Evolutionary conservation across 2,888 invertebrate genomes (phyloP).

Genomic region (Leucophenga montana): DNA sequence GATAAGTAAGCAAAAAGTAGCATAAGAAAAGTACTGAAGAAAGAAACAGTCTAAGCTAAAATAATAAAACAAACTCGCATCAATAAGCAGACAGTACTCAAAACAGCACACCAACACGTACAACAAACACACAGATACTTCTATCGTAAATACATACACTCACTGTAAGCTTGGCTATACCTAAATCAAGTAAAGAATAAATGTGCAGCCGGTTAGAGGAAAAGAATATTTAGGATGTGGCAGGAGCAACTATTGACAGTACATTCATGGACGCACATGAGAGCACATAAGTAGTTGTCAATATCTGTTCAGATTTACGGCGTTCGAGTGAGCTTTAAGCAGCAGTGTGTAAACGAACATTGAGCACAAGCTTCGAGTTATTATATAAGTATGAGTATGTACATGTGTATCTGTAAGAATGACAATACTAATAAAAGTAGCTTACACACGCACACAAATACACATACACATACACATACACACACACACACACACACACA

Average conservation of each 20-base stretch:
- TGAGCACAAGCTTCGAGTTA: not conserved
- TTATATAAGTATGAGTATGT: not conserved
- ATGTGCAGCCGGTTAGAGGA: not conserved
- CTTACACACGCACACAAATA: not conserved
- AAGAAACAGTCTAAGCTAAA: no score
- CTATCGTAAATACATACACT: no score
- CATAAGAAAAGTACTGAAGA: no score
- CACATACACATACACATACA: not conserved
- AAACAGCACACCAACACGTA: no score
- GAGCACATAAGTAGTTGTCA: constrained; percentile 17
- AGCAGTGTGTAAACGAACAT: not conserved
- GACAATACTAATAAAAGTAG: not conserved
- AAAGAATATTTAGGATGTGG: not conserved
- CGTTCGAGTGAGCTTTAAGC: not conserved
- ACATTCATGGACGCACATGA: constrained; percentile 15
- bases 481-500: no score
- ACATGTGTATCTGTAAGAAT: not conserved
- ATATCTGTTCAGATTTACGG: not conserved
- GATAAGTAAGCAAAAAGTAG: no score
- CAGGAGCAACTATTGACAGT: not conserved
- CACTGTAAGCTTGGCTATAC: no score
- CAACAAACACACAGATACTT: no score
- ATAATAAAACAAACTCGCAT: no score
- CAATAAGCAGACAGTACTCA: no score
- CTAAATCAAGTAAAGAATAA: not conserved